Conservation (phyloP, 2,113 vertebrate genomes). For the Xenus cinereus region DNA sequence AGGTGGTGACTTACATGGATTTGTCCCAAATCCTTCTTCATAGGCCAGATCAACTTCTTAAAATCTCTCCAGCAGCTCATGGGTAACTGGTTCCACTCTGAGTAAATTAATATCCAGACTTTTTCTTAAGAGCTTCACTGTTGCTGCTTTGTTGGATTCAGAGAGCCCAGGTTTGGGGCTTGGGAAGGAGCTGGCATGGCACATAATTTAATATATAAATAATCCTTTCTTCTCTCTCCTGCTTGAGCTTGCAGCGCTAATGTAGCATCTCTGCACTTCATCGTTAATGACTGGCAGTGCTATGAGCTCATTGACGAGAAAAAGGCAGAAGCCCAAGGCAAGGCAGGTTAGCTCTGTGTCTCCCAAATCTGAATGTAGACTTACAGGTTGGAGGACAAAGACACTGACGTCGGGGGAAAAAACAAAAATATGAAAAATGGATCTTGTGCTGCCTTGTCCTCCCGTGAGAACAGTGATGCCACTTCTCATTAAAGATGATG, state of each 20-base stretch:
- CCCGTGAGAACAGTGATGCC: not conserved
- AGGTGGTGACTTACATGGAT: not conserved
- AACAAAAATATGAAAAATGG: no score
- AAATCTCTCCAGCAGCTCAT: not conserved
- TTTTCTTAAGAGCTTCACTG: not conserved
- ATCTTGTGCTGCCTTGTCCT: not conserved
- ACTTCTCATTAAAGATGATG: accelerated
- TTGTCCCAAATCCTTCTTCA: not conserved
- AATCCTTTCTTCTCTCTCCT: not conserved
- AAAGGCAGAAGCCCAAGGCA: not conserved
- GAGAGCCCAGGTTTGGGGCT: not conserved
- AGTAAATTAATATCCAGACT: not conserved
- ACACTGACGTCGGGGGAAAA: not conserved
- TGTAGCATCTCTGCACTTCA: not conserved
- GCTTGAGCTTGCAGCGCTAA: not conserved
- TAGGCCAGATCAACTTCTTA: not conserved
- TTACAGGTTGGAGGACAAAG: not conserved
- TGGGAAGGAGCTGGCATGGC: not conserved
- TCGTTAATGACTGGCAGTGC: not conserved
- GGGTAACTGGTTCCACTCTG: not conserved
- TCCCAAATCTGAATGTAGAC: not conserved
- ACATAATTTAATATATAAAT: no score
- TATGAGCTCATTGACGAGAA: not conserved
- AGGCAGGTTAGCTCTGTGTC: not conserved
- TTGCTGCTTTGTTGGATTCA: not conserved